Evolutionary conservation across 2,888 invertebrate genomes (phyloP), one percentile per base, ranked within the genome.

Genomic region (Creontiades dilutus): DNA sequence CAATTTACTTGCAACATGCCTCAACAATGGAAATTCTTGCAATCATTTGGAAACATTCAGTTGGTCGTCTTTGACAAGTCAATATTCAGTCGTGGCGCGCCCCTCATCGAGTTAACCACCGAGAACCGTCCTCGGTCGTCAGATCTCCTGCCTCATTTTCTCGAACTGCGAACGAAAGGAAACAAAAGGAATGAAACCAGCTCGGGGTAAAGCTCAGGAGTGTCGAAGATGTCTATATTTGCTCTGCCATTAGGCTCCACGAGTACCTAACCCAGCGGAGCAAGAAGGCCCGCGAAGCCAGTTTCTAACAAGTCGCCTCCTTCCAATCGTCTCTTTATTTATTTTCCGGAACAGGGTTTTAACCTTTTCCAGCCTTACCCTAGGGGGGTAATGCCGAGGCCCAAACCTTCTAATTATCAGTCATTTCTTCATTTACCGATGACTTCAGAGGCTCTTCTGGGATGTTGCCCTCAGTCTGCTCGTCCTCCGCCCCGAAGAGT

Each of bases 321-420:
- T n/a, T 52, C 27, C 82, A 82, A 82, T 82, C 46, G 48, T 82
- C 82, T 82, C 47, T 48, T 81, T 81, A 82, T 82, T 82, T 82
- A 78, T 78, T 78, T 78, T 78, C 48, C 47, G 68, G 23, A 68
- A 68, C 68, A 68, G 68, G 68, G 68, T 68, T 23, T 68, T 23
- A 68, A 68, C 68, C 68, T 19, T 68, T 23, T 19, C 23, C 68
- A 68, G 82, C 23, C n/a, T 82, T 47, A 13, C 47, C 82, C 82
- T 27, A 47, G 82, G 82, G n/a, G 82, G 82, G 82, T 82, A 82
- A 52, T 82, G 47, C 82, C 52, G 23, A 82, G 47, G 13, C n/a
- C 86, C 68, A 86, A 82, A 86, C 86, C 52, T 82, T 75, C 86
- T 86, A 86, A 86, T 86, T 86, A 86, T 86, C 86, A 86, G 86